These are phyloP conservation scores for Melieria picta DNA, from an alignment of 2,888 invertebrate genomes.

Conservation along the genomic window DNA sequence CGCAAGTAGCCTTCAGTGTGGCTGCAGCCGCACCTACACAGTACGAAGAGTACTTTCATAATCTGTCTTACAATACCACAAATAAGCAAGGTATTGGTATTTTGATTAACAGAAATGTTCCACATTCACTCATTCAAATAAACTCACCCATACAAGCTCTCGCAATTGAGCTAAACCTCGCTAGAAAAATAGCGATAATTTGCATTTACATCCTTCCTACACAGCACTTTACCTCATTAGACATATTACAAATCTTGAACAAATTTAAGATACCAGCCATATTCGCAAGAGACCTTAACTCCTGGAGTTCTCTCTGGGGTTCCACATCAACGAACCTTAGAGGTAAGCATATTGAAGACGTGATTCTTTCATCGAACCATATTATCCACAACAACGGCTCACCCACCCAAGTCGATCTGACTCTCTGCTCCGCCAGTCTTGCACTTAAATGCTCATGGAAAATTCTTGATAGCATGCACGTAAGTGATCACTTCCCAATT, in stretches of 20 bases:
- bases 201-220: too few relatives aligned
- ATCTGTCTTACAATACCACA: too few relatives aligned
- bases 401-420: neutral
- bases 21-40: too few relatives aligned
- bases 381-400: neutral
- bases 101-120: constrained; percentile 8
- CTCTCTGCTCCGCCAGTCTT: too few relatives aligned
- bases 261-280: neutral
- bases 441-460: too few relatives aligned
- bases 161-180: constrained; percentile 2
- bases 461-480: too few relatives aligned
- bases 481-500: too few relatives aligned
- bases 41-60: too few relatives aligned
- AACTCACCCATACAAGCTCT: neutral
- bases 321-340: constrained; percentile 9
- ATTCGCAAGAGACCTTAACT: constrained; percentile 20
- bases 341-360: constrained; percentile 16
- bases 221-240: neutral
- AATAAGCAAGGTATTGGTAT: constrained; percentile 3
- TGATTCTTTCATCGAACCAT: constrained; percentile 9
- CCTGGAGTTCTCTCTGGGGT: constrained; percentile 27
- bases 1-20: too few relatives aligned
- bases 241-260: neutral
- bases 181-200: too few relatives aligned
- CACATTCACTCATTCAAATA: neutral